A percentile compares a stretch with the other conserved stretches of the same genome.
phyloP scores from a whole-genome alignment of 2,797 vertebrate genomes.

The Echiichthys vipera region DNA sequence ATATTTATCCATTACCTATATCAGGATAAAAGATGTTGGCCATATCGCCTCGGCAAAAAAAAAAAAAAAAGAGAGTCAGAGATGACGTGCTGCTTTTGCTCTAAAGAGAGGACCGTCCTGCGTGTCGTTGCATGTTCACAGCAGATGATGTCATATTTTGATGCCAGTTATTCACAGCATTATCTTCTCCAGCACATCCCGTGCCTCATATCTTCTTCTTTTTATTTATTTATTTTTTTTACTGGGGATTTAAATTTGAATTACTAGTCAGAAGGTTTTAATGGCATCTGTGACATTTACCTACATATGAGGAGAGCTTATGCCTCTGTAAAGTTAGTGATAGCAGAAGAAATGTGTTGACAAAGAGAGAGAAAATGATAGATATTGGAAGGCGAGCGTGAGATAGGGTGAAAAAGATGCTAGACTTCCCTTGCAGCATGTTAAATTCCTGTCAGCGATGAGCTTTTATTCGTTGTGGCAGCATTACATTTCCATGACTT shows the following conservation, averaged over 20 bases:
- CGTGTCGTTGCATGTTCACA: slow-evolving; percentile 45
- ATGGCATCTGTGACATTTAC: slow-evolving; percentile 55
- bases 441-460: slow-evolving; percentile 67
- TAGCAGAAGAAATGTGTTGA: slow-evolving; percentile 20
- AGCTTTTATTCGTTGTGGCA: slow-evolving; percentile 76
- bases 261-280: slow-evolving; percentile 51
- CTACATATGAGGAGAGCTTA: slow-evolving; percentile 21
- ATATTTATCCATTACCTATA: too few species aligned
- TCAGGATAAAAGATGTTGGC: too few species aligned
- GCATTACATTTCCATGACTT: slow-evolving; percentile 79
- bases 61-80: not conserved
- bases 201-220: slow-evolving; percentile 16
- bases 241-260: slow-evolving; percentile 46
- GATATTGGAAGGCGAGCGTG: slow-evolving; percentile 31
- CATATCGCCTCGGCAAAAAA: too few species aligned
- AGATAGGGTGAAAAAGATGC: slow-evolving; percentile 12
- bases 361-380: slow-evolving; percentile 25
- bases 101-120: slow-evolving; percentile 15
- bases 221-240: too few species aligned
- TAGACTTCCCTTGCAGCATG: slow-evolving; percentile 42
- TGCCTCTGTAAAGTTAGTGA: slow-evolving; percentile 17
- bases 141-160: slow-evolving; percentile 63
- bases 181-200: slow-evolving; percentile 63
- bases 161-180: slow-evolving; percentile 48
- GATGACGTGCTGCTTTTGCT: slow-evolving; percentile 1